A percentile compares a stretch with the other conserved stretches of the same genome.
Conservation (phyloP, 2,797 vertebrate species). For the Cynopterus sphinx region DNA sequence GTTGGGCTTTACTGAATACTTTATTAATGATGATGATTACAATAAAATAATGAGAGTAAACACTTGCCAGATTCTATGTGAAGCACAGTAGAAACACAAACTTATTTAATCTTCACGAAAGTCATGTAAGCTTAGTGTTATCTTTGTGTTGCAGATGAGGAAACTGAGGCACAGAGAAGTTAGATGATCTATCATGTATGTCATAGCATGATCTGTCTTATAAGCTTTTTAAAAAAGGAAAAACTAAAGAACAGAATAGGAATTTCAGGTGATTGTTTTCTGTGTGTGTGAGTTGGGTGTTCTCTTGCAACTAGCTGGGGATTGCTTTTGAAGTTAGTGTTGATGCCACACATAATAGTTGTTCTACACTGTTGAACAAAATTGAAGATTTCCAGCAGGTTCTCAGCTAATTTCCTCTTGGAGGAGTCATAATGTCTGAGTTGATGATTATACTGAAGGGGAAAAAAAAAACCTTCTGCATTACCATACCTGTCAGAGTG, state of each 20-base stretch:
- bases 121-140: not conserved
- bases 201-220: not conserved
- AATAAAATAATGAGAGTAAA: not conserved
- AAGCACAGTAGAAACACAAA: not conserved
- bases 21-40: not conserved
- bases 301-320: not conserved
- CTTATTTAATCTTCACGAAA: not conserved
- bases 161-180: not conserved
- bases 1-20: not conserved
- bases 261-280: not conserved
- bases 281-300: not conserved
- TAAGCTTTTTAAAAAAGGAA: not conserved
- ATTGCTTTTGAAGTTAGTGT: not conserved
- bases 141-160: not conserved
- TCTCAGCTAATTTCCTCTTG: slow-evolving; percentile 24
- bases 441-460: slow-evolving; percentile 4
- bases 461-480: not conserved
- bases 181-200: not conserved
- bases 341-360: not conserved
- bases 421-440: slow-evolving; percentile 46
- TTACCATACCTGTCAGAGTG: slow-evolving; percentile 59
- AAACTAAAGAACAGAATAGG: not conserved
- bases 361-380: not conserved
- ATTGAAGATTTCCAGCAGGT: not conserved
- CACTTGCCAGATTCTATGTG: not conserved